Percentiles rank a stretch among this genome's conserved stretches.
phyloP scores from a whole-genome alignment of 1,140 invertebrate species.

The Caenorhabditis tropicalis region DNA sequence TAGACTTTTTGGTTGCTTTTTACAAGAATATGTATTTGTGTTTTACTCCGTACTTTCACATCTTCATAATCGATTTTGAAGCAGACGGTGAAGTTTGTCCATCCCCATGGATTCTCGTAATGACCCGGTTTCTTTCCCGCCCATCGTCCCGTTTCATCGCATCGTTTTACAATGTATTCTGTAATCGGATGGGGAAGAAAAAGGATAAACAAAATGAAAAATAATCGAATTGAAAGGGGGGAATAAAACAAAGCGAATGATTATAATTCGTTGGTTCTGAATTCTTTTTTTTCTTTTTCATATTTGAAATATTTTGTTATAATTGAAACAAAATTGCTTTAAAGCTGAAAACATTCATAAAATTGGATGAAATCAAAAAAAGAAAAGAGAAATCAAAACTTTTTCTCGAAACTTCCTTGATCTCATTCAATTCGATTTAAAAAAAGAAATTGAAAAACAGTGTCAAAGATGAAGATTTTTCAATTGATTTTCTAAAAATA shows the following conservation, averaged over 20 bases:
- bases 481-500: too few species aligned
- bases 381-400: too few species aligned
- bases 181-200: conserved; percentile 36
- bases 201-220: background rate
- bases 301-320: background rate
- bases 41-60: conserved; percentile 50
- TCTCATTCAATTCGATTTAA: too few species aligned
- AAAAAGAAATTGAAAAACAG: too few species aligned
- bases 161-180: conserved; percentile 50
- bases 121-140: conserved; percentile 45
- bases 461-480: too few species aligned
- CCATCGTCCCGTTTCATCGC: conserved; percentile 52
- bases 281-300: background rate
- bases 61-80: conserved; percentile 74
- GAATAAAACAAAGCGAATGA: background rate
- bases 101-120: conserved; percentile 76
- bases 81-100: conserved; percentile 87
- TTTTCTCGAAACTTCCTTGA: too few species aligned
- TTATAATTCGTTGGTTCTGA: too few species aligned
- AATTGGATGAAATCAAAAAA: too few species aligned
- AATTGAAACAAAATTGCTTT: background rate
- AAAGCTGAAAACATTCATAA: too few species aligned
- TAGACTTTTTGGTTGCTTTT: background rate
- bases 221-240: background rate
- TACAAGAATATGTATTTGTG: background rate